phyloP scores from a whole-genome alignment of 2,888 invertebrate genomes.

The Caenorhabditis panamensis region DNA sequence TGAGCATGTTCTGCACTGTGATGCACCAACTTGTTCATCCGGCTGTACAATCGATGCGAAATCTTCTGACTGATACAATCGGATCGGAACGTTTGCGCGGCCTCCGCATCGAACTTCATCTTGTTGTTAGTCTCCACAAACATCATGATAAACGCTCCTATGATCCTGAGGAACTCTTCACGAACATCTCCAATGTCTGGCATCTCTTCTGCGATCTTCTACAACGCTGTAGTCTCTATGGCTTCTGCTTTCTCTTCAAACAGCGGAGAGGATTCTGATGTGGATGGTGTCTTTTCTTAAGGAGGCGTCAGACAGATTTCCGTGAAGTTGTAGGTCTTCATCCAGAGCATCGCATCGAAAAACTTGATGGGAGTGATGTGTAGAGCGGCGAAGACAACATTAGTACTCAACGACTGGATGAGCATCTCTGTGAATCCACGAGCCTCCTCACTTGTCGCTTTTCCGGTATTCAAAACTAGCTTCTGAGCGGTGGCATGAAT shows the following conservation, averaged over 20 bases:
- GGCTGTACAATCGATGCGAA: conserved; percentile 57
- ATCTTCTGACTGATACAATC: conserved; percentile 64
- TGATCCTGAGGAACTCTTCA: conserved; percentile 85
- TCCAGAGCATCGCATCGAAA: no score
- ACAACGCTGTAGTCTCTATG: conserved; percentile 40
- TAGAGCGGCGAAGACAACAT: conserved; percentile 68
- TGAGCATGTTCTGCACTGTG: conserved; percentile 45
- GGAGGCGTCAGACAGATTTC: conserved; percentile 48
- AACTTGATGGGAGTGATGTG: conserved; percentile 62
- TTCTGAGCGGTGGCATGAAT: conserved; percentile 63
- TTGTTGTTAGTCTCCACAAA: conserved; percentile 85
- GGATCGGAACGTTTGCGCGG: conserved; percentile 84
- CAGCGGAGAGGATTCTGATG: conserved; percentile 13
- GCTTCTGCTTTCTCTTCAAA: conserved; percentile 27
- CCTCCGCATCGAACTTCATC: conserved; percentile 86
- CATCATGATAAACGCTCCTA: conserved; percentile 89
- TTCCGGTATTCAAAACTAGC: conserved; percentile 90
- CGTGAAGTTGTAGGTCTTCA: conserved; percentile 66
- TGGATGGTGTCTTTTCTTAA: background rate
- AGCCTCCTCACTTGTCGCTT: conserved; percentile 89
- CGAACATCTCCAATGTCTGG: conserved; percentile 53
- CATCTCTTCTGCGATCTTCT: conserved; percentile 68
- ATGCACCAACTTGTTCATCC: conserved; percentile 56
- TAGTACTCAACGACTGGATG: conserved; percentile 85
- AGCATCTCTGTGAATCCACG: conserved; percentile 90